Percentiles rank a stretch among this genome's conserved stretches.
These are phyloP conservation scores for Platycercus adscitus DNA, from an alignment of 2,113 vertebrate genomes.

Conservation along the genomic window DNA sequence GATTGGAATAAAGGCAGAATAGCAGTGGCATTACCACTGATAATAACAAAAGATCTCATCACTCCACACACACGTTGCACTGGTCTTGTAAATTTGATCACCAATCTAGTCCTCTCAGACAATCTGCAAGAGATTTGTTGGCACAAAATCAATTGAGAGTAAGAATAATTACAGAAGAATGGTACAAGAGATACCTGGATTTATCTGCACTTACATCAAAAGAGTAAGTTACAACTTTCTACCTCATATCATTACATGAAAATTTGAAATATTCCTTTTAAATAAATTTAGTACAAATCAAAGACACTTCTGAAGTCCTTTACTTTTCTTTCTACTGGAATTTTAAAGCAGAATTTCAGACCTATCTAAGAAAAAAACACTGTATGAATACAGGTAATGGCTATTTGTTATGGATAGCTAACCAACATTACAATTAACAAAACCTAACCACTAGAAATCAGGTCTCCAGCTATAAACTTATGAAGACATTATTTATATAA, in stretches of 20 bases:
- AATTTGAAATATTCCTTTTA: neutral
- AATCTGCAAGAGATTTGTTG: neutral
- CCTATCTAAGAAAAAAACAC: neutral
- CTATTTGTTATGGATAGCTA: neutral
- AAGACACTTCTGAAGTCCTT: neutral
- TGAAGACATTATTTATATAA: neutral
- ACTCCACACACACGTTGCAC: neutral
- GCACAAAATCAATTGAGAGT: neutral
- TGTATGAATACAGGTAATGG: neutral
- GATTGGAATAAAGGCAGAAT: neutral
- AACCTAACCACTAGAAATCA: neutral
- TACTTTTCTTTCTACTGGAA: neutral
- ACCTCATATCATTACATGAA: neutral
- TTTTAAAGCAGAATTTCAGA: neutral
- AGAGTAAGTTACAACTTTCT: neutral
- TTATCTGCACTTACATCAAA: neutral
- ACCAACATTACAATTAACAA: neutral
- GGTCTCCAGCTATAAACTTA: neutral
- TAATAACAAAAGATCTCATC: neutral
- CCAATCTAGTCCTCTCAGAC: neutral
- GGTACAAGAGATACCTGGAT: neutral
- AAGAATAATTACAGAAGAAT: neutral
- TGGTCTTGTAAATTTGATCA: neutral
- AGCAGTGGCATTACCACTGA: neutral
- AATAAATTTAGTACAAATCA: neutral